Percentiles rank a stretch among this genome's conserved stretches.
Conservation (phyloP, 2,797 vertebrate species). For the Anabas testudineus region DNA sequence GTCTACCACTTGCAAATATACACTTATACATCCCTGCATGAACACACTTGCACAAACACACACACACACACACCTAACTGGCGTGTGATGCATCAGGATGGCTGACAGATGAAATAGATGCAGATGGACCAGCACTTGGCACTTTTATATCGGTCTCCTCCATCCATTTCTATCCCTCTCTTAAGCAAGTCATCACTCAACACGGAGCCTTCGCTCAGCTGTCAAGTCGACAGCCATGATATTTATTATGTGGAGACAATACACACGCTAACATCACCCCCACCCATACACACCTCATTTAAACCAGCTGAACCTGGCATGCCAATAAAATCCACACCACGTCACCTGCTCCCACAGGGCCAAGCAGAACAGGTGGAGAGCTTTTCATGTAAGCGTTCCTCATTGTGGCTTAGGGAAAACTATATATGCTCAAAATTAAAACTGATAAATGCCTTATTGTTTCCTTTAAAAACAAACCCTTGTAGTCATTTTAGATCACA, state of each 20-base stretch:
- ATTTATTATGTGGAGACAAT: conserved; percentile 23
- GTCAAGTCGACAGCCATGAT: conserved; percentile 16
- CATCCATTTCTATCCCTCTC: conserved; percentile 41
- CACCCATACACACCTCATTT: conserved; percentile 17
- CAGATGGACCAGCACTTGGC: conserved; percentile 41
- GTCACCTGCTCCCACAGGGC: not conserved
- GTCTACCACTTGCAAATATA: not conserved
- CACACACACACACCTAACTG: conserved; percentile 7
- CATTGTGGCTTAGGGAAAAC: not conserved
- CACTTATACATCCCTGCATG: conserved; percentile 1
- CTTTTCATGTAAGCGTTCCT: not conserved
- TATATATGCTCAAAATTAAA: conserved; percentile 13
- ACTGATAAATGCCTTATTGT: conserved; percentile 11
- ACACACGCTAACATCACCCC: not conserved
- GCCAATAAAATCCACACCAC: conserved; percentile 14
- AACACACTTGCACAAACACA: conserved; percentile 4
- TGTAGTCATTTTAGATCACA: conserved; percentile 4
- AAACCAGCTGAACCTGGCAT: conserved; percentile 1
- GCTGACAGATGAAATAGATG: conserved; percentile 53
- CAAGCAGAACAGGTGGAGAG: conserved; percentile 1
- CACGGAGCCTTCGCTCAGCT: conserved; percentile 35
- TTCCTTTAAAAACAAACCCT: not conserved
- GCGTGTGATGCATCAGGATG: conserved; percentile 21
- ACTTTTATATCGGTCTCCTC: conserved; percentile 49
- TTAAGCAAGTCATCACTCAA: conserved; percentile 56